phyloP scores from a whole-genome alignment of 92 coral and sea anemone genomes.

The Paragorgia papillata region DNA sequence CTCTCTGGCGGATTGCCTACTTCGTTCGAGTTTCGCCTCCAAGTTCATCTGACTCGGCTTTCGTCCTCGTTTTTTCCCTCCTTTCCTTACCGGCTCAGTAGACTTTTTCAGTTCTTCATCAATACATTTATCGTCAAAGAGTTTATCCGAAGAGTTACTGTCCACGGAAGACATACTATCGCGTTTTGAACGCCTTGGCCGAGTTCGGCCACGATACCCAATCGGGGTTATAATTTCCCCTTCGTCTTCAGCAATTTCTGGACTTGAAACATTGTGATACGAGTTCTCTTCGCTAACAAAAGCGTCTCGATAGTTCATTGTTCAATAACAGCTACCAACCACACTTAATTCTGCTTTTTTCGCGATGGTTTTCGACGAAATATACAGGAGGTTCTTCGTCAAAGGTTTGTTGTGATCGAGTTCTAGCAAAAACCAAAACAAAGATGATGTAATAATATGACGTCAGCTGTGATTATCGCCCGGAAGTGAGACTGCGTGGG shows the following conservation, averaged over 20 bases:
- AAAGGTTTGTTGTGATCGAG: not conserved
- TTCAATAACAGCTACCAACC: not conserved
- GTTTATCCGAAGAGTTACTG: conserved; percentile 84
- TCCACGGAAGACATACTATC: conserved; percentile 96
- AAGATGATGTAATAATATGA: conserved; percentile 77
- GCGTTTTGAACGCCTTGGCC: conserved; percentile 84
- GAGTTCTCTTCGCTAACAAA: conserved; percentile 1
- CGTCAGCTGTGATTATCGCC: conserved; percentile 9
- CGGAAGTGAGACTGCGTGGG: not conserved
- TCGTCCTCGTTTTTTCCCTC: conserved; percentile 92
- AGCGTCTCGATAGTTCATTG: not conserved
- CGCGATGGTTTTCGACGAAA: not conserved
- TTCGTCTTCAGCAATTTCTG: conserved; percentile 15
- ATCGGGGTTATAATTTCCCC: not conserved
- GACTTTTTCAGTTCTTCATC: conserved; percentile 73
- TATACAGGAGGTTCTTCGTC: not conserved
- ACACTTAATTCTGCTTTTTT: not conserved
- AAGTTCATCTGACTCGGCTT: conserved; percentile 92
- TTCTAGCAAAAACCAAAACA: conserved; percentile 71
- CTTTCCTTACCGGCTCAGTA: conserved; percentile 52
- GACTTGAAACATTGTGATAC: conserved; percentile 15
- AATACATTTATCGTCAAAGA: conserved; percentile 50
- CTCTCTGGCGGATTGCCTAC: conserved; percentile 95
- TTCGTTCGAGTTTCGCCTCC: conserved; percentile 95
- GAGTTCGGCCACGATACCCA: conserved; percentile 62